phyloP scores from a whole-genome alignment of 2,888 invertebrate genomes.

The Hydraecia micacea region DNA sequence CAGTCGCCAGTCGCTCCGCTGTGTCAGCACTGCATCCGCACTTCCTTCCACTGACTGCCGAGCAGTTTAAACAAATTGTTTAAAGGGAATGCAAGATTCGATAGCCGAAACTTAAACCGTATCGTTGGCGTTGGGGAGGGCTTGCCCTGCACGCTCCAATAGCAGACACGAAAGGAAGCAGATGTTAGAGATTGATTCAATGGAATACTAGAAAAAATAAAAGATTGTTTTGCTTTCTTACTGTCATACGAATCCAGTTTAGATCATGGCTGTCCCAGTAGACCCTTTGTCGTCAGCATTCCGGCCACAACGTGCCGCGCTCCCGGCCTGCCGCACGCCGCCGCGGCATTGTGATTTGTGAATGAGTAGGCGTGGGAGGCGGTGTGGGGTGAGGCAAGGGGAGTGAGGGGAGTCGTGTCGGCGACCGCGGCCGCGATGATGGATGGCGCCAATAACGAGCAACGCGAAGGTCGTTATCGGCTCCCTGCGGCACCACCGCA shows the following conservation, averaged over 20 bases:
- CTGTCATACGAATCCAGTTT: neutral
- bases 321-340: neutral
- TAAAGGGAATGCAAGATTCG: neutral
- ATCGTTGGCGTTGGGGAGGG: neutral
- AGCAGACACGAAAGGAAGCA: neutral
- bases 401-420: constrained; percentile 58
- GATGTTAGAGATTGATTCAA: too few relatives aligned
- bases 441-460: constrained; percentile 85
- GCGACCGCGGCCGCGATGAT: constrained; percentile 77
- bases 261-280: too few relatives aligned
- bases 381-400: constrained; percentile 17
- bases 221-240: neutral
- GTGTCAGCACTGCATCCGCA: constrained; percentile 13
- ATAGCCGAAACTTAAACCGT: neutral
- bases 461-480: constrained; percentile 69
- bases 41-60: neutral
- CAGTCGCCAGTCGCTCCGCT: neutral
- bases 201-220: neutral
- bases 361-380: constrained; percentile 36
- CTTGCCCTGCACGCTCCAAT: too few relatives aligned
- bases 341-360: constrained; percentile 21
- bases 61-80: neutral
- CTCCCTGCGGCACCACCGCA: constrained; percentile 35
- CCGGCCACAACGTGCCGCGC: neutral
- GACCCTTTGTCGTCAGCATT: neutral